These are phyloP conservation scores for Andrena trimmerana DNA, from an alignment of 2,888 invertebrate species.

Conservation along the genomic window DNA sequence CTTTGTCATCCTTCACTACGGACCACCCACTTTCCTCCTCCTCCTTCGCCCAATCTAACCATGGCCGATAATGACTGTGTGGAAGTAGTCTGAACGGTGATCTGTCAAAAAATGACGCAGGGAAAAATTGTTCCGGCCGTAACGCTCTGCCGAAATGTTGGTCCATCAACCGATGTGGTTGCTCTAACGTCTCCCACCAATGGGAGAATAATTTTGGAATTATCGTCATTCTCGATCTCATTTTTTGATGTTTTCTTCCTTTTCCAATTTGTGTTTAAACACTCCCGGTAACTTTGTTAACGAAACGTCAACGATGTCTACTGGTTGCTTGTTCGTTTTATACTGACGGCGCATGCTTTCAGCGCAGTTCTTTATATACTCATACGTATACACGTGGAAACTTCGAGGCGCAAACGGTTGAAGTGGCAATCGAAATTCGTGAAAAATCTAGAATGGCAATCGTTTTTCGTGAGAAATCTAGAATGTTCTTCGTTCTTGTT, in stretches of 20 bases:
- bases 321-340: background rate
- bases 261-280: background rate
- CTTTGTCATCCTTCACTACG: constrained; percentile 91
- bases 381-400: background rate
- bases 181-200: constrained; percentile 93
- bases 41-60: constrained; percentile 80
- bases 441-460: constrained; percentile 35
- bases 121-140: constrained; percentile 70
- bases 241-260: background rate
- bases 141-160: constrained; percentile 79
- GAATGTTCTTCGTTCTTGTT: background rate
- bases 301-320: background rate
- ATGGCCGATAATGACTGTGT: constrained; percentile 62
- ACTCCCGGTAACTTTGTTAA: background rate
- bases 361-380: constrained; percentile 43
- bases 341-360: constrained; percentile 26
- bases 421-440: background rate
- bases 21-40: constrained; percentile 88
- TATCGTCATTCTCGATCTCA: constrained; percentile 89
- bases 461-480: constrained; percentile 25
- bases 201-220: constrained; percentile 93
- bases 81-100: constrained; percentile 63
- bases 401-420: background rate
- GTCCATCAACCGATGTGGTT: constrained; percentile 82
- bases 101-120: constrained; percentile 48